These are phyloP conservation scores for Parapristionchus giblindavisi DNA, from an alignment of 2,888 invertebrate species.

Conservation along the genomic window DNA sequence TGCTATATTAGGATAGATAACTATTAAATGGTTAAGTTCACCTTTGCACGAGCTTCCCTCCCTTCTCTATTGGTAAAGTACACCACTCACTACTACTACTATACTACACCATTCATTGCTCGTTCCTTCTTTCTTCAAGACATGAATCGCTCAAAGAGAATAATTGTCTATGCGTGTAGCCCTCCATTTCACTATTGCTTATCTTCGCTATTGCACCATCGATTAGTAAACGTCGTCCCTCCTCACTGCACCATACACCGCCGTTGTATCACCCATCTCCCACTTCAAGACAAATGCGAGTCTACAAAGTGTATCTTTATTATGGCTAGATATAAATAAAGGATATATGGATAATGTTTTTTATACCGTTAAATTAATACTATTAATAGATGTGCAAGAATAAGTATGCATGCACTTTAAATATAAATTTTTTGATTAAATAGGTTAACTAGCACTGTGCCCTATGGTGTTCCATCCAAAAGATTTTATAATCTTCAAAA, in stretches of 20 bases:
- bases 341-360: constrained; percentile 6
- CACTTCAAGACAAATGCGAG: constrained; percentile 16
- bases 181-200: background rate
- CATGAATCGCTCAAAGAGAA: no score
- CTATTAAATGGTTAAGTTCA: constrained; percentile 26
- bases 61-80: constrained; percentile 1
- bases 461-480: no score
- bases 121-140: background rate
- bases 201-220: background rate
- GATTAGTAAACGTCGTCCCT: constrained; percentile 18
- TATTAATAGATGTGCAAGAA: no score
- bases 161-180: constrained; percentile 28
- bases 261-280: constrained; percentile 1
- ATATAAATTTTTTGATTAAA: no score
- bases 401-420: no score
- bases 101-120: constrained; percentile 26
- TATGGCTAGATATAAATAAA: constrained; percentile 30
- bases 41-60: background rate
- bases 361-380: background rate
- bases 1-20: no score
- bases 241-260: constrained; percentile 19
- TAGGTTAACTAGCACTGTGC: no score
- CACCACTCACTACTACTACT: background rate
- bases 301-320: constrained; percentile 34
- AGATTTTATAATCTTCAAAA: no score